Evolutionary conservation across 2,113 vertebrate genomes (phyloP), one percentile per base, ranked within the genome.

Genomic region (Engystomops pustulosus): DNA sequence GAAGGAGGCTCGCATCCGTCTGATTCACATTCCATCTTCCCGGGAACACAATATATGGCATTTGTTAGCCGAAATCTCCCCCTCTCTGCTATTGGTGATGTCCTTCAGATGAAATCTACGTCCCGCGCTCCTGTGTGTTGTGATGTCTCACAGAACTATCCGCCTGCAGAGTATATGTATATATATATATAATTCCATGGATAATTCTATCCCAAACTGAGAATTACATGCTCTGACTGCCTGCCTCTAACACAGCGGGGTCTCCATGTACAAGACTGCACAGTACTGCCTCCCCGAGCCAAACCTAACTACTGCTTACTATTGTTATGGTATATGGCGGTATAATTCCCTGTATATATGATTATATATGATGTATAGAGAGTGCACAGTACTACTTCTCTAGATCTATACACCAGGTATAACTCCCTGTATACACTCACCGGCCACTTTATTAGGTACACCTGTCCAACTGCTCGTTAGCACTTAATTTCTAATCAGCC

Each of bases 11-110:
- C 87, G 79, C 69, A 76, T 81, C 36, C 83, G 84, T 82, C 85
- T 72, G 83, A 83, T 80, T 76, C 34, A 67, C 74, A 87, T 27
- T 86, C 81, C 65, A 76, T 76, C 41, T 87, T 81, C 84, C 60
- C 49, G 47, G 23, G 60, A 81, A 83, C 77, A 27, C 30, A 36
- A 67, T 0, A 69, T 88, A 84, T 86, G 86, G 84, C 81, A 88
- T 78, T 71, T 75, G n/a, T 62, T 79, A 53, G 38, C 78, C 25
- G 68, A 72, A 49, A 45, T 60, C 17, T 65, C 80, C 44, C 71
- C 75, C 20, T 6, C 27, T 49, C 41, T 86, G 77, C 80, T 78
- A 74, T 69, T 32, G 0, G 0, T 75, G 23, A 47, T 51, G 36
- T 85, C 80, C 53, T 81, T 86, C 70, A 68, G 62, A 69, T 65